These are phyloP conservation scores for Mycalesis mineus DNA, from an alignment of 2,888 invertebrate genomes.

Conservation along the genomic window DNA sequence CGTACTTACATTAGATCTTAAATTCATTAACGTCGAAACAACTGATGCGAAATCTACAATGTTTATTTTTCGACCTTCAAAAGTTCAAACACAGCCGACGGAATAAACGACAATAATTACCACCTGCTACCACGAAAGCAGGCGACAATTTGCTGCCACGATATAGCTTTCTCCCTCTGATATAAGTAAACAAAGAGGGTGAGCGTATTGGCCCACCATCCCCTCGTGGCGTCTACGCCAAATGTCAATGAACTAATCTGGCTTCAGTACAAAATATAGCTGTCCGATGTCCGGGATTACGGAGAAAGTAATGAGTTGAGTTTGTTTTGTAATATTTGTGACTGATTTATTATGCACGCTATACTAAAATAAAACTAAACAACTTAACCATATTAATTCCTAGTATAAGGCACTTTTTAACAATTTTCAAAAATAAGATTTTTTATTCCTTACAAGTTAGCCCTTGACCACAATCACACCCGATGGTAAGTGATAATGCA, in stretches of 20 bases:
- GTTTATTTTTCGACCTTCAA: slow-evolving; percentile 68
- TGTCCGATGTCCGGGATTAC: slow-evolving; percentile 38
- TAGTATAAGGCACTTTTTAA: no score
- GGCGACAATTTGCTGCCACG: slow-evolving; percentile 59
- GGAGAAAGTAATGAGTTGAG: slow-evolving; percentile 50
- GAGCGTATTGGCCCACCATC: slow-evolving; percentile 41
- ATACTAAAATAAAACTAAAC: no score
- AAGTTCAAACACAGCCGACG: slow-evolving; percentile 61
- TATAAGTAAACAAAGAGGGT: slow-evolving; percentile 32
- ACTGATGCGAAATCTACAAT: slow-evolving; percentile 17
- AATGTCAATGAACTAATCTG: slow-evolving; percentile 75
- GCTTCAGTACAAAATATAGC: slow-evolving; percentile 53
- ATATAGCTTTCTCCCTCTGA: slow-evolving; percentile 42
- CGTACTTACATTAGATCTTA: slow-evolving; percentile 17
- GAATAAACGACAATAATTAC: slow-evolving; percentile 60
- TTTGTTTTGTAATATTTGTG: slow-evolving; percentile 42
- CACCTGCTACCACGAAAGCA: slow-evolving; percentile 64
- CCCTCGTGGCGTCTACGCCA: slow-evolving; percentile 53
- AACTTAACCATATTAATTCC: no score
- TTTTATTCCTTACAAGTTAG: no score
- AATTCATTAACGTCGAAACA: slow-evolving; percentile 19
- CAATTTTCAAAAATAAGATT: no score
- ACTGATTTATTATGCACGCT: no score
- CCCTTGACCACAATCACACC: no score
- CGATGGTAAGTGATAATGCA: no score